Evolutionary conservation across 2,888 invertebrate species (phyloP).

Genomic region (Monoplex corrugatus): DNA sequence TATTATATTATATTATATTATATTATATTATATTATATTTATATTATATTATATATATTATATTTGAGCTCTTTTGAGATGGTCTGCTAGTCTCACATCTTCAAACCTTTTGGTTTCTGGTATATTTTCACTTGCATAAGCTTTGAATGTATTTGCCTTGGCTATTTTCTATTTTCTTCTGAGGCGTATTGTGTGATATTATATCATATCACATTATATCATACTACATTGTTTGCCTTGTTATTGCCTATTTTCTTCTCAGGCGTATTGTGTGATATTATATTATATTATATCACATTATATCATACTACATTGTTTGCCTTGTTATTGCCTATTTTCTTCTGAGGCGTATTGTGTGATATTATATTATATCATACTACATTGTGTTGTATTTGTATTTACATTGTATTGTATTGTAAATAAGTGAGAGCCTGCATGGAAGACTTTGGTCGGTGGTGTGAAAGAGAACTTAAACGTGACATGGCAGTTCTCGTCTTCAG

Average conservation of each 20-base stretch:
- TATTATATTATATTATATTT: no score
- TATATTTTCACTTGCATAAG: no score
- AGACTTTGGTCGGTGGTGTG: no score
- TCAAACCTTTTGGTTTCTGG: no score
- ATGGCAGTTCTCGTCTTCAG: not conserved
- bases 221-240: not conserved
- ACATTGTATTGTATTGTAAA: no score
- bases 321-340: not conserved
- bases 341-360: not conserved
- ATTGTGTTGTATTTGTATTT: not conserved
- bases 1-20: no score
- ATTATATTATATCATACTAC: not conserved
- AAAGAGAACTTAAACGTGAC: not conserved
- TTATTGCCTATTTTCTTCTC: no score
- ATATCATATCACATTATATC: not conserved
- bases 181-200: not conserved
- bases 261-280: not conserved
- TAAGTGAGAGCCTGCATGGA: no score
- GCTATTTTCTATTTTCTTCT: not conserved
- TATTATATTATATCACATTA: not conserved
- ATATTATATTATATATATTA: no score
- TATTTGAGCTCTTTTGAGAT: no score
- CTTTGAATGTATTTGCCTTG: not conserved
- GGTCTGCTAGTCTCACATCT: no score
- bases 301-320: not conserved